phyloP scores from a whole-genome alignment of 2,888 invertebrate genomes.

The Archaeoteleia sp. region DNA sequence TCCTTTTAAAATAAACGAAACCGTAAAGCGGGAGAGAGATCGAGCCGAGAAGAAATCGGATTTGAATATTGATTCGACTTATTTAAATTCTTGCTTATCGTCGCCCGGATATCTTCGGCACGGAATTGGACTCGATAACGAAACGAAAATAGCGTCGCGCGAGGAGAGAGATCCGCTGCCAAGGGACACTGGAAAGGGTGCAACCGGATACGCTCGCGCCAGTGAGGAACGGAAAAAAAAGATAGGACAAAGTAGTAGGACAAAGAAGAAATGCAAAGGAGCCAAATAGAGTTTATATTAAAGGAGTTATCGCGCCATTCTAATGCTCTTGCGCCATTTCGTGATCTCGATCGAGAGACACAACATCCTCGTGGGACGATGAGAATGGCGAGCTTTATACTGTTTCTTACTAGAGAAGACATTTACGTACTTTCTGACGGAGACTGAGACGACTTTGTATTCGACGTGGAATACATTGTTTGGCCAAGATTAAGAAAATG shows the following conservation, averaged over 20 bases:
- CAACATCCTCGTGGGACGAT: constrained; percentile 21
- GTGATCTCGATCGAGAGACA: constrained; percentile 18
- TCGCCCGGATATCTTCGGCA: constrained; percentile 68
- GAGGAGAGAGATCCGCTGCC: constrained; percentile 59
- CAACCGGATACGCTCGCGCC: constrained; percentile 45
- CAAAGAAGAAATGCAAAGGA: constrained; percentile 66
- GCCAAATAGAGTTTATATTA: constrained; percentile 67
- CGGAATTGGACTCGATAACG: constrained; percentile 74
- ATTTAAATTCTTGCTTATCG: constrained; percentile 73
- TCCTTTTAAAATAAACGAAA: constrained; percentile 55
- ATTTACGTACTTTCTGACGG: constrained; percentile 3
- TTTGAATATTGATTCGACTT: constrained; percentile 75
- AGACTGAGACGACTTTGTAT: constrained; percentile 3
- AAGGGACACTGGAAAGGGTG: constrained; percentile 52
- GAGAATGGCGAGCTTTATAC: constrained; percentile 9
- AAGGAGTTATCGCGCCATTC: constrained; percentile 46
- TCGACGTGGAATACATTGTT: neutral
- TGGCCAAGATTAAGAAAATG: neutral
- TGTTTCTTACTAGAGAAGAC: constrained; percentile 3
- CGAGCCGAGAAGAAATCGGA: constrained; percentile 58
- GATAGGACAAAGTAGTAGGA: constrained; percentile 58
- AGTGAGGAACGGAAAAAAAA: constrained; percentile 37
- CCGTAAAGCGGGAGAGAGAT: constrained; percentile 54
- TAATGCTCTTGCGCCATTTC: constrained; percentile 5
- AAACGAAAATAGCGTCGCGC: constrained; percentile 66